phyloP scores from a whole-genome alignment of 1,140 invertebrate genomes.

The Drosophila burlai region DNA sequence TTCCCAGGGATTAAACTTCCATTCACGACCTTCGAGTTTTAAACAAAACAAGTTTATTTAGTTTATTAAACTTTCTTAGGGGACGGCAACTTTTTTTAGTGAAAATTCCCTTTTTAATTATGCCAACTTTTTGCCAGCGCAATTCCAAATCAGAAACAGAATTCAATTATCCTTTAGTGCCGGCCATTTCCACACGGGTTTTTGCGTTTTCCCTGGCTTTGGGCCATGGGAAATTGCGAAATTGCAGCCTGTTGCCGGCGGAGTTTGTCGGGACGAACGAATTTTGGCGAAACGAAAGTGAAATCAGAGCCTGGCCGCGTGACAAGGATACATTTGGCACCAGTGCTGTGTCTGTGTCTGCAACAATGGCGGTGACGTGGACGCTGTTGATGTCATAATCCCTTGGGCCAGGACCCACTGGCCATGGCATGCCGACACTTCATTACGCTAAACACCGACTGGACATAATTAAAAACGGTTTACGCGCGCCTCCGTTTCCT shows the following conservation, averaged over 20 bases:
- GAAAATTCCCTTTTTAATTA: conserved; percentile 26
- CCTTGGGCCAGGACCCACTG: not conserved
- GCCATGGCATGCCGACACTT: conserved; percentile 46
- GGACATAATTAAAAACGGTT: conserved; percentile 74
- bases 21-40: not conserved
- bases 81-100: not conserved
- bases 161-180: conserved; percentile 41
- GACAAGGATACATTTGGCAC: conserved; percentile 54
- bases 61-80: not conserved
- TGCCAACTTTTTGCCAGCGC: conserved; percentile 3
- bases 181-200: conserved; percentile 3
- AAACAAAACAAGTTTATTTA: conserved; percentile 9
- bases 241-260: conserved; percentile 43
- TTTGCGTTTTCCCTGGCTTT: conserved; percentile 15
- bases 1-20: not conserved
- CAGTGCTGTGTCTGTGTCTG: conserved; percentile 7
- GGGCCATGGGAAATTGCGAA: conserved; percentile 32
- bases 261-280: not conserved
- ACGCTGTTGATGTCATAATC: conserved; percentile 74
- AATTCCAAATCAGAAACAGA: conserved; percentile 26
- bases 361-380: conserved; percentile 51
- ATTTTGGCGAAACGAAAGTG: conserved; percentile 2
- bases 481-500: conserved; percentile 71
- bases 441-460: conserved; percentile 40
- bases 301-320: conserved; percentile 63